Conservation (phyloP, 2,888 invertebrate genomes). For the Stegophylla sp. region DNA sequence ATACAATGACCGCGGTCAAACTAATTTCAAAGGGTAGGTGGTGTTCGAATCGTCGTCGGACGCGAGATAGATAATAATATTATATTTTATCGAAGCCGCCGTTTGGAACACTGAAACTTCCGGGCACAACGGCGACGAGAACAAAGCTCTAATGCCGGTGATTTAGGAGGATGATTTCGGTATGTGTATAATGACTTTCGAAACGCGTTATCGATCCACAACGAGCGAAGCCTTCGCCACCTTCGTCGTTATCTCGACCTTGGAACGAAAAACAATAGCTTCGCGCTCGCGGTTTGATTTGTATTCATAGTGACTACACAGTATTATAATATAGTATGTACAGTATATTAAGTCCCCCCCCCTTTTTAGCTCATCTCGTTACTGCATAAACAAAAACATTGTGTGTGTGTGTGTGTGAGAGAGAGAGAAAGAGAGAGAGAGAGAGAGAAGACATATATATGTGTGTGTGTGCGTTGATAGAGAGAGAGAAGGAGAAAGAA, state of each 20-base stretch:
- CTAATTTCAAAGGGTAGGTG: not conserved
- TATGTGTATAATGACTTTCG: constrained; percentile 14
- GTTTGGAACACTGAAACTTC: constrained; percentile 26
- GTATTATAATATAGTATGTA: no score
- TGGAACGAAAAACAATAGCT: constrained; percentile 30
- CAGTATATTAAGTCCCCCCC: no score
- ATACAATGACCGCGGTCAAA: constrained; percentile 1
- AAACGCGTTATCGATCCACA: not conserved
- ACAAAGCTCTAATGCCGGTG: not conserved
- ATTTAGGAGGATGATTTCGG: not conserved
- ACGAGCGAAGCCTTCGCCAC: not conserved
- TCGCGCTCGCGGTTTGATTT: constrained; percentile 1
- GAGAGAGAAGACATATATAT: no score
- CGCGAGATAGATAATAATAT: no score
- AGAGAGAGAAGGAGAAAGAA: no score
- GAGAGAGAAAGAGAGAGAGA: no score
- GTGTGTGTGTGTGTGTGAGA: no score
- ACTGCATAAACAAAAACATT: no score
- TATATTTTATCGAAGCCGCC: constrained; percentile 18
- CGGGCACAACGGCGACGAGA: not conserved
- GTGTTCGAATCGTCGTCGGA: constrained; percentile 8
- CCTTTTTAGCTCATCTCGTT: no score
- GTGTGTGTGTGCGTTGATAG: no score
- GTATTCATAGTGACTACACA: no score
- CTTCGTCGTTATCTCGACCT: not conserved